Evolutionary conservation across 1,140 invertebrate species (phyloP).

Genomic region (Habropoda laboriosa): DNA sequence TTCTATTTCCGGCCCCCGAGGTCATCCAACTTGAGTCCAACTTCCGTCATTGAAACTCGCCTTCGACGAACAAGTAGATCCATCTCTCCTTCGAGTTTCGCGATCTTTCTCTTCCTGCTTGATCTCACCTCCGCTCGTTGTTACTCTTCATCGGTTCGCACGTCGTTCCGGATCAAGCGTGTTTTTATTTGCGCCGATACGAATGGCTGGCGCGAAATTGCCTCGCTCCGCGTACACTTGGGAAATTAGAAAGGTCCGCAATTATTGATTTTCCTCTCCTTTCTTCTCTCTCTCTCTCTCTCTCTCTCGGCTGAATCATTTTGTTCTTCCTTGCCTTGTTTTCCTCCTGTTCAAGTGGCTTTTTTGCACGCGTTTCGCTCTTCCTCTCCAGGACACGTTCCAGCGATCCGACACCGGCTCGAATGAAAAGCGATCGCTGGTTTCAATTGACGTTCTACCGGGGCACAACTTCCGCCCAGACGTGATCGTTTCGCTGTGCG

Average conservation of each 20-base stretch:
- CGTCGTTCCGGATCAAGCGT: constrained; percentile 40
- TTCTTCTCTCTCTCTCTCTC: background rate
- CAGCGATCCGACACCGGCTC: background rate
- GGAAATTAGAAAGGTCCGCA: constrained; percentile 70
- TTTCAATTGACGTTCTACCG: constrained; percentile 37
- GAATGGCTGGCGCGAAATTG: constrained; percentile 28
- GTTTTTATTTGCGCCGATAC: constrained; percentile 56
- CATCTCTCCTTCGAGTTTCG: background rate
- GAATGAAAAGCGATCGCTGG: constrained; percentile 17
- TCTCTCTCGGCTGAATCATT: background rate
- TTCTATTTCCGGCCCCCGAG: constrained; percentile 44
- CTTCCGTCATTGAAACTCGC: constrained; percentile 65
- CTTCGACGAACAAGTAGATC: background rate
- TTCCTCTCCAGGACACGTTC: constrained; percentile 27
- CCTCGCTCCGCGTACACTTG: constrained; percentile 61
- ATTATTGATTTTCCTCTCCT: constrained; percentile 63
- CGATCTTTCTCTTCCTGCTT: background rate
- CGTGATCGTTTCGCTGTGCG: constrained; percentile 1
- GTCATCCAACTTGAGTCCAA: constrained; percentile 54
- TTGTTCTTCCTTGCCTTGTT: background rate
- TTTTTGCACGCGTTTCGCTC: background rate
- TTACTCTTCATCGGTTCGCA: constrained; percentile 41
- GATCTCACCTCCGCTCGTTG: constrained; percentile 31
- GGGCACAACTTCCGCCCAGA: constrained; percentile 4
- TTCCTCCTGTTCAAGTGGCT: too few relatives aligned